Conservation (phyloP, 2,113 vertebrate species). For the Toxotes jaculatrix region DNA sequence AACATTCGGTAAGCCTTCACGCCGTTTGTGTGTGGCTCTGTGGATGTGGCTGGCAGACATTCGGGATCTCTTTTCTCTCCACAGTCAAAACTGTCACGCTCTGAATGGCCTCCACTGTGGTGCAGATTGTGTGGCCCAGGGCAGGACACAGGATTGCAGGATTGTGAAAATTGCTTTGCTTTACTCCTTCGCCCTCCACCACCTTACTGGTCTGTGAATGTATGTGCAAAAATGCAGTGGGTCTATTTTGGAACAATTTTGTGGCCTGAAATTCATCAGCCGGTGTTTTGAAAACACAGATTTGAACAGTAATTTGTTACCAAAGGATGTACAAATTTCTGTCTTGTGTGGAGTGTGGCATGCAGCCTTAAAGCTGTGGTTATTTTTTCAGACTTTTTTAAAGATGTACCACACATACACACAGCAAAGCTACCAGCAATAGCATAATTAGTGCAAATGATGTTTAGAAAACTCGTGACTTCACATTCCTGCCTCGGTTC, state of each 20-base stretch:
- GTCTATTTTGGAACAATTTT: constrained; percentile 1
- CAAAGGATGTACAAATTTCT: background rate
- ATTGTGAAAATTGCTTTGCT: constrained; percentile 68
- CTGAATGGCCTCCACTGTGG: constrained; percentile 67
- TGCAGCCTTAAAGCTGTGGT: background rate
- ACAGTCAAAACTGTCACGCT: constrained; percentile 72
- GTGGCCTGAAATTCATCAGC: background rate
- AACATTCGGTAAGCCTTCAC: constrained; percentile 37
- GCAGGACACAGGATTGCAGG: constrained; percentile 66
- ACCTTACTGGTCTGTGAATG: background rate
- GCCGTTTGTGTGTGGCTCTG: constrained; percentile 17
- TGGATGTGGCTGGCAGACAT: constrained; percentile 57
- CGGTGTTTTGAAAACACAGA: background rate
- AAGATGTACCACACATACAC: background rate
- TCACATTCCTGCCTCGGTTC: constrained; percentile 38
- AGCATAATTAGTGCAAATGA: constrained; percentile 23
- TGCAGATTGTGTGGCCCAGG: constrained; percentile 76
- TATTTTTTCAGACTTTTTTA: background rate
- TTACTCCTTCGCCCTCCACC: constrained; percentile 22
- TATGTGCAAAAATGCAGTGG: background rate
- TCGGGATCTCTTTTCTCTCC: constrained; percentile 46
- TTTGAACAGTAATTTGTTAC: background rate
- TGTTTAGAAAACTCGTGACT: constrained; percentile 55
- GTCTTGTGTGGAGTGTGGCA: too few species aligned
- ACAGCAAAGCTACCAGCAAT: background rate